Evolutionary conservation across 1,140 invertebrate genomes (phyloP).

Genomic region (Saccostrea glomerata): DNA sequence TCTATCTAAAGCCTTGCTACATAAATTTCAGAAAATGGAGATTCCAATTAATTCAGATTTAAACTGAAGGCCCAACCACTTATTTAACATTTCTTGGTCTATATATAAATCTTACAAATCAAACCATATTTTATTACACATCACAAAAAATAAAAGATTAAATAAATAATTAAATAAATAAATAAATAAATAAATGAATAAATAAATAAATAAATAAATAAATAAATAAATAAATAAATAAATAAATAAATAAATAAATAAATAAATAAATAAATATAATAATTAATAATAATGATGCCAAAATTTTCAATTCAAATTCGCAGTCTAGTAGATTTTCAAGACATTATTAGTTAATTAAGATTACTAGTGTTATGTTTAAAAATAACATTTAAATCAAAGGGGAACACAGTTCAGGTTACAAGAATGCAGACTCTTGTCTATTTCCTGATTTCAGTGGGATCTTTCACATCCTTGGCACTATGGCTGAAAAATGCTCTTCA

Average conservation of each 20-base stretch:
- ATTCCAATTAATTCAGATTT: too few species aligned
- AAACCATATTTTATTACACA: too few species aligned
- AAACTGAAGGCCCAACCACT: too few species aligned
- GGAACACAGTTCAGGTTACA: neutral
- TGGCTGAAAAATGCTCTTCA: too few species aligned
- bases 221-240: too few species aligned
- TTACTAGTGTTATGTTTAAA: neutral
- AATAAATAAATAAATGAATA: neutral
- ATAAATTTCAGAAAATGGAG: neutral
- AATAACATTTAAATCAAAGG: slow-evolving; percentile 34
- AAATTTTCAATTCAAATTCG: neutral
- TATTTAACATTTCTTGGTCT: too few species aligned
- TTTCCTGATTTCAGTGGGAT: too few species aligned
- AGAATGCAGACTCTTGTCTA: too few species aligned
- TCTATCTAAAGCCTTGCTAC: neutral
- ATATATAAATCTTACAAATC: too few species aligned
- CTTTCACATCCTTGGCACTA: too few species aligned
- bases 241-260: neutral
- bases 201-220: too few species aligned
- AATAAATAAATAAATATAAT: neutral
- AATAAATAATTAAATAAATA: neutral
- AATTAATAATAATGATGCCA: neutral
- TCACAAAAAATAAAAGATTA: neutral
- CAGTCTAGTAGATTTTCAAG: neutral
- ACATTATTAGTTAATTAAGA: neutral